Evolutionary conservation across 2,797 vertebrate genomes (phyloP).

Genomic region (Cyclura pinguis): DNA sequence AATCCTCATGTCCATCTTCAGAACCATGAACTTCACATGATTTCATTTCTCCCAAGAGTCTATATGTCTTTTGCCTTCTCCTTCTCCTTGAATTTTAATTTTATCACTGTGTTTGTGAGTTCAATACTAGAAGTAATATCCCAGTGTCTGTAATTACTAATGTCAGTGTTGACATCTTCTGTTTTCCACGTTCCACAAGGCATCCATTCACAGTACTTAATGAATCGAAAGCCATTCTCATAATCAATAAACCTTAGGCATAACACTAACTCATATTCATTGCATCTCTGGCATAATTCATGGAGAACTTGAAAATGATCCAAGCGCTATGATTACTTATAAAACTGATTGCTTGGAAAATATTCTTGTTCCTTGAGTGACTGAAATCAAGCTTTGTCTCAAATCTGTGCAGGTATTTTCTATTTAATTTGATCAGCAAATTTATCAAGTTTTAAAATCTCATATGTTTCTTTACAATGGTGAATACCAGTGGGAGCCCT

Average conservation of each 20-base stretch:
- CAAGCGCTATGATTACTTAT: constrained; percentile 31
- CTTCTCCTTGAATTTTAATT: neutral
- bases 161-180: neutral
- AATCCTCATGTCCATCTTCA: neutral
- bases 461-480: neutral
- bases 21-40: neutral
- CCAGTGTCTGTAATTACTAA: constrained; percentile 8
- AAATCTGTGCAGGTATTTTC: neutral
- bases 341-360: constrained; percentile 38
- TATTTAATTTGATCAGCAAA: constrained; percentile 17
- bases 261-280: constrained; percentile 23
- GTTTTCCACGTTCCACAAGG: constrained; percentile 43
- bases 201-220: constrained; percentile 12
- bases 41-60: neutral
- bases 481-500: neutral
- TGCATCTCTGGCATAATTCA: constrained; percentile 19
- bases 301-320: constrained; percentile 24
- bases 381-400: constrained; percentile 23
- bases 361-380: constrained; percentile 20
- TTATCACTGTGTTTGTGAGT: neutral
- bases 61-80: neutral
- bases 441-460: constrained; percentile 10
- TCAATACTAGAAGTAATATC: neutral
- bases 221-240: constrained; percentile 10
- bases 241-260: constrained; percentile 34